Percentiles rank a stretch among this genome's conserved stretches.
Evolutionary conservation across 2,888 invertebrate species (phyloP).

Genomic region (Hypena proboscidalis): DNA sequence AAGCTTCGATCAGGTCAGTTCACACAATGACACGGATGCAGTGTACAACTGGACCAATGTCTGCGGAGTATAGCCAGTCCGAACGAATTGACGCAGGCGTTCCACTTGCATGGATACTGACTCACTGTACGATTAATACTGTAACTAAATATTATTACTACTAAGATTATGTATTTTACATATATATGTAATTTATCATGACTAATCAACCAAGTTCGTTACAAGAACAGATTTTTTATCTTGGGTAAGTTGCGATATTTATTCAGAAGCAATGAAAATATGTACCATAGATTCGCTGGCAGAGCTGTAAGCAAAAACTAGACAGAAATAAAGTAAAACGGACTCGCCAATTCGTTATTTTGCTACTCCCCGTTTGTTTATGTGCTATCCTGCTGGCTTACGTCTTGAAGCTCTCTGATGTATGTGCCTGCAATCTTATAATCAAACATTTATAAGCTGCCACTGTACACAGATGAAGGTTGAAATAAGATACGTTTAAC

Average conservation of each 20-base stretch:
- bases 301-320: no score
- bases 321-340: no score
- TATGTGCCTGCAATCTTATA: neutral
- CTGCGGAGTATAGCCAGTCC: constrained; percentile 35
- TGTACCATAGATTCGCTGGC: no score
- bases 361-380: no score
- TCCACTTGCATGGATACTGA: constrained; percentile 52
- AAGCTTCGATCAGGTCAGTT: constrained; percentile 54
- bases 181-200: neutral
- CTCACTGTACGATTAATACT: constrained; percentile 43
- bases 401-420: no score
- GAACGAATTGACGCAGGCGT: constrained; percentile 45
- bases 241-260: no score
- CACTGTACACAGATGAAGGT: neutral
- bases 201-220: no score
- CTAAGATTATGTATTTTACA: neutral
- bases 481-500: constrained; percentile 7
- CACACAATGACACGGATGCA: constrained; percentile 62
- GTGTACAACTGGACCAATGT: constrained; percentile 45
- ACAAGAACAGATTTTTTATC: no score
- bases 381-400: no score
- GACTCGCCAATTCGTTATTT: no score
- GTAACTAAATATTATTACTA: constrained; percentile 20
- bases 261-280: no score
- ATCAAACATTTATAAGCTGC: neutral